These are phyloP conservation scores for Xestia ashworthii DNA, from an alignment of 2,888 invertebrate species.

Conservation along the genomic window DNA sequence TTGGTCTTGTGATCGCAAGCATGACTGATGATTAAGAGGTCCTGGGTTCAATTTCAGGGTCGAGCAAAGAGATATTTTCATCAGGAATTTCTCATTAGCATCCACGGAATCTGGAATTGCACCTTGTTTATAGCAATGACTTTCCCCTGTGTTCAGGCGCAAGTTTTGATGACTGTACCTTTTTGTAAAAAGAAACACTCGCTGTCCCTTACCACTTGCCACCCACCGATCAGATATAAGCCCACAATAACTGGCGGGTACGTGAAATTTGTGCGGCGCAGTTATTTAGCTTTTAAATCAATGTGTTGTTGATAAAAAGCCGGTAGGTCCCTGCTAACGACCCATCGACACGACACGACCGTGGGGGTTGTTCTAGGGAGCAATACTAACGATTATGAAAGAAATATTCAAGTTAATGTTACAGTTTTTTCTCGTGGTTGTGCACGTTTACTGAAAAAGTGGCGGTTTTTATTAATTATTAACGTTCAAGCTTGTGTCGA, in stretches of 20 bases:
- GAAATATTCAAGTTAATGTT: slow-evolving; percentile 47
- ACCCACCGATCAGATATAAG: slow-evolving; percentile 54
- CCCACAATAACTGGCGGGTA: slow-evolving; percentile 60
- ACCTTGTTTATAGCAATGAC: too few species aligned
- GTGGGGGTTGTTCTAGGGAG: slow-evolving; percentile 32
- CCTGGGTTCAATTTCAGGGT: too few species aligned
- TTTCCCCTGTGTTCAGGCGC: neutral
- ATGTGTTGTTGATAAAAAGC: slow-evolving; percentile 79
- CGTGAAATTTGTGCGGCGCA: slow-evolving; percentile 72
- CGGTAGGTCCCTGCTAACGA: slow-evolving; percentile 69
- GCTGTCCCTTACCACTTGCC: slow-evolving; percentile 41
- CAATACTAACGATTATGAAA: slow-evolving; percentile 35
- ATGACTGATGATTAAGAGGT: too few species aligned
- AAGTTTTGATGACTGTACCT: neutral
- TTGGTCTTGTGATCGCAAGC: too few species aligned
- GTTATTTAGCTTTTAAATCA: slow-evolving; percentile 79
- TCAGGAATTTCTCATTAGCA: too few species aligned
- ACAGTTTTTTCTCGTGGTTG: slow-evolving; percentile 46
- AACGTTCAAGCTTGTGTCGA: slow-evolving; percentile 46
- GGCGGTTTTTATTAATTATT: slow-evolving; percentile 59
- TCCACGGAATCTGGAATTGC: too few species aligned
- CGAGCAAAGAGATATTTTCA: too few species aligned
- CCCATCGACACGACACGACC: slow-evolving; percentile 68
- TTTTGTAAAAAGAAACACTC: neutral
- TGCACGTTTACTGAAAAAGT: slow-evolving; percentile 37